These are phyloP conservation scores for Dermatemys mawii DNA, from an alignment of 2,113 vertebrate species.

Conservation along the genomic window DNA sequence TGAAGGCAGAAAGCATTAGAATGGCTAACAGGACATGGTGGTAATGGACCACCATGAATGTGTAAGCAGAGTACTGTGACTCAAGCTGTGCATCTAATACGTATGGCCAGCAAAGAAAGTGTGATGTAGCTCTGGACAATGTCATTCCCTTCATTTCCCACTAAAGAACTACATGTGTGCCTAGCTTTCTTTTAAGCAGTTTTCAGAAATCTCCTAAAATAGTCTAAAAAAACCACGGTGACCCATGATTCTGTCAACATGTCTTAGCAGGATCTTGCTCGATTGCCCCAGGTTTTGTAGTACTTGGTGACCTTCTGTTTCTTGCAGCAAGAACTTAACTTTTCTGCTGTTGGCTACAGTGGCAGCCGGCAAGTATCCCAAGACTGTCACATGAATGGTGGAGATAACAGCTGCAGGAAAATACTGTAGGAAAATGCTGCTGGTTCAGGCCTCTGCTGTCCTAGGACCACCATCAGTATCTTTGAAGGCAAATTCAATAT, in stretches of 20 bases:
- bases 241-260: not conserved
- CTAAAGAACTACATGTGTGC: not conserved
- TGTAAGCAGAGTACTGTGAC: not conserved
- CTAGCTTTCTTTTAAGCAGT: conserved; percentile 4
- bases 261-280: not conserved
- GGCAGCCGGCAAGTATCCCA: not conserved
- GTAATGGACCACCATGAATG: not conserved
- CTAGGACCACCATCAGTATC: not conserved
- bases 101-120: not conserved
- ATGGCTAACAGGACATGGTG: not conserved
- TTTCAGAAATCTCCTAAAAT: conserved; percentile 13
- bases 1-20: not conserved
- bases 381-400: not conserved
- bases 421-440: not conserved
- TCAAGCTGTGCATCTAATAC: not conserved
- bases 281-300: not conserved
- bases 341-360: not conserved
- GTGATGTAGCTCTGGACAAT: not conserved
- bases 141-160: not conserved
- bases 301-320: conserved; percentile 52
- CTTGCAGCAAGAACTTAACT: not conserved
- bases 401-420: conserved; percentile 7
- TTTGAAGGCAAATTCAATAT: not conserved
- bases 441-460: not conserved
- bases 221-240: not conserved